Evolutionary conservation across 2,888 invertebrate species (phyloP), one percentile per base, ranked within the genome.

Genomic region (Pilophorus perplexus): DNA sequence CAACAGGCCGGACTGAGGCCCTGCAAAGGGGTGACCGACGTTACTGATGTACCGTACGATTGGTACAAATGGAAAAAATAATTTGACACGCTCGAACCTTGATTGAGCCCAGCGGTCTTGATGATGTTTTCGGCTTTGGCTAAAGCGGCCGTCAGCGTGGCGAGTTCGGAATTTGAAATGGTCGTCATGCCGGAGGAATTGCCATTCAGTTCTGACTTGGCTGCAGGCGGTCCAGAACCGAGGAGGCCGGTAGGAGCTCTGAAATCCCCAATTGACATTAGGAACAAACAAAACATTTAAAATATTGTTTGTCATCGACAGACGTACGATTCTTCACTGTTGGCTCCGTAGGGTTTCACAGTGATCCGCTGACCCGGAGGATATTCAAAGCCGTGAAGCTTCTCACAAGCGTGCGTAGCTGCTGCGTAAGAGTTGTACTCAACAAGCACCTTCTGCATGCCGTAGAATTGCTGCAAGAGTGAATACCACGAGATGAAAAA

Each of bases 311-410:
- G n/a, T n/a, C n/a, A n/a, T n/a, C n/a, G n/a, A 42, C 20, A 16
- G 14, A 62, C 62, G 27, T 46, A 62, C 62, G 18, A 8, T 12
- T 62, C 62, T n/a, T 62, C 62, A 18, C 20, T 1, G 14, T 14
- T 16, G 12, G 62, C 6, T 48, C 44, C 48, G 33, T 62, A 62
- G 1, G 46, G 50, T 52, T 67, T 67, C 16, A 67, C 55, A 1
- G 67, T 16, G 14, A 68, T 66, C 16, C 67, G 52, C 25, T 69
- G 85, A 16, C 93, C 93, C 20, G 90, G 89, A 0, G 95, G 94
- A 79, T 93, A 95, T 77, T 95, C 94, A 77, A 95, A 89, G 2
- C 90, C 89, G 76, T 94, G 88, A 46, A 95, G 80, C 77, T 93
- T 93, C 71, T 92, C 89, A 72, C 87, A 84, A 50, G 89, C 90